phyloP scores from a whole-genome alignment of 1,140 invertebrate genomes.

The Littorina saxatilis region DNA sequence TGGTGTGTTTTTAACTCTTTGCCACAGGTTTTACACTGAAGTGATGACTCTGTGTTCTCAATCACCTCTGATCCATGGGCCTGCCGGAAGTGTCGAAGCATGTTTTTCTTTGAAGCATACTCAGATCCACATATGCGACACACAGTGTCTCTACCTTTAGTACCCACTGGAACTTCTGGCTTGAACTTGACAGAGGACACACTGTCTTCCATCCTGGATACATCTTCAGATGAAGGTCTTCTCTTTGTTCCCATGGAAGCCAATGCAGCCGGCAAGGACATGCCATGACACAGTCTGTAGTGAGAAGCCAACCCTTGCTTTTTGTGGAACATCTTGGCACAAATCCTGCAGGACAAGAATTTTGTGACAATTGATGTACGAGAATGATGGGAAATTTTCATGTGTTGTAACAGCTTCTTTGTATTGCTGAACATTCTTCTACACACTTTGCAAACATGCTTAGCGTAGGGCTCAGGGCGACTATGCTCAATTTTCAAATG shows the following conservation, averaged over 20 bases:
- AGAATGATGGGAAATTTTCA: not conserved
- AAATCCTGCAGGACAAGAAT: slow-evolving; percentile 6
- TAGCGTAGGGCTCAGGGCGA: not conserved
- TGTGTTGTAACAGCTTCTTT: slow-evolving; percentile 6
- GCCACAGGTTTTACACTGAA: not conserved
- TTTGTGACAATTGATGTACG: not conserved
- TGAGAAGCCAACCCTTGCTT: slow-evolving; percentile 4
- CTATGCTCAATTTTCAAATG: not conserved
- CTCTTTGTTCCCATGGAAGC: not conserved
- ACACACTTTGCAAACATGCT: slow-evolving; percentile 23
- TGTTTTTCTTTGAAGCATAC: not conserved
- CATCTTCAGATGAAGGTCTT: not conserved
- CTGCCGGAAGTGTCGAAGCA: not conserved
- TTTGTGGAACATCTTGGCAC: slow-evolving; percentile 13
- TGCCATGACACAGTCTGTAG: slow-evolving; percentile 2
- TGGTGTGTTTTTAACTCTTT: not conserved
- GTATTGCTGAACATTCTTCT: slow-evolving; percentile 3
- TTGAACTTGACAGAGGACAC: not conserved
- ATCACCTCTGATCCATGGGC: not conserved
- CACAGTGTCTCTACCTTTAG: not conserved
- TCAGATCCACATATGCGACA: not conserved
- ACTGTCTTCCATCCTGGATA: not conserved
- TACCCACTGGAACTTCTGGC: not conserved
- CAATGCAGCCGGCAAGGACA: not conserved
- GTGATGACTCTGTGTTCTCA: not conserved